Base-by-base conservation (phyloP, 2,888 invertebrate genomes). In the Xanthorhoe spadicearia region DNA sequence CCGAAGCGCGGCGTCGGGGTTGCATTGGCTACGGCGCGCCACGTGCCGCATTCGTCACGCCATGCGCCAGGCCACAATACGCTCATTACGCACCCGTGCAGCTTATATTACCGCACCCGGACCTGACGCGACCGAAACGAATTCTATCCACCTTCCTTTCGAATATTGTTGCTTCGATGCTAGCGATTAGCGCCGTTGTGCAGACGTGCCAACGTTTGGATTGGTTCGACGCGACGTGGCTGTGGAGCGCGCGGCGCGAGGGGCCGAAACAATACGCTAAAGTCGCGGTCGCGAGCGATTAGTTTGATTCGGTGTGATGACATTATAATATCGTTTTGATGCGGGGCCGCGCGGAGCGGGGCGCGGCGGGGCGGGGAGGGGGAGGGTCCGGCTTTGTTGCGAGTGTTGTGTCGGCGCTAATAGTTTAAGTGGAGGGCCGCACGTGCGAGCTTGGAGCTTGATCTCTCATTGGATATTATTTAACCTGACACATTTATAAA, bases 241-340 rank as follows among this genome's bases (percentile, higher is more conserved):
- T 7, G 7, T 7, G n/a, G 10, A 17, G 35, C 15, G 15, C 7
- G 54, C 49, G 17, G 49, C 52, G 32, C 50, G 50, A 61, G 63
- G 76, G 83, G 79, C 65, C 67, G 67, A 56, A 68, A 70, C 74
- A 77, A 76, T 77, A 78, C 76, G 75, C 72, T 56, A 71, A 70
- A 69, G 71, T 73, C 71, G 85, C 85, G 85, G 84, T 83, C 82
- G 81, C 84, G 79, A 75, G 75, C 88, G 82, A 87, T 87, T 87
- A 84, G 81, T 83, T 85, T 84, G 88, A 87, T 83, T 81, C 86
- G 87, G 83, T 81, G 84, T 84, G 88, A 88, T 87, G 88, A 87
- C 83, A 82, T 85, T 86, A 87, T 87, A 84, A 87, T 87, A 82
- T 79, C 79, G 80, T 82, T 83, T 80, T 74, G 83, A 85, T 83